These are phyloP conservation scores for Phoebastria nigripes DNA, from an alignment of 2,797 vertebrate species.

Conservation along the genomic window DNA sequence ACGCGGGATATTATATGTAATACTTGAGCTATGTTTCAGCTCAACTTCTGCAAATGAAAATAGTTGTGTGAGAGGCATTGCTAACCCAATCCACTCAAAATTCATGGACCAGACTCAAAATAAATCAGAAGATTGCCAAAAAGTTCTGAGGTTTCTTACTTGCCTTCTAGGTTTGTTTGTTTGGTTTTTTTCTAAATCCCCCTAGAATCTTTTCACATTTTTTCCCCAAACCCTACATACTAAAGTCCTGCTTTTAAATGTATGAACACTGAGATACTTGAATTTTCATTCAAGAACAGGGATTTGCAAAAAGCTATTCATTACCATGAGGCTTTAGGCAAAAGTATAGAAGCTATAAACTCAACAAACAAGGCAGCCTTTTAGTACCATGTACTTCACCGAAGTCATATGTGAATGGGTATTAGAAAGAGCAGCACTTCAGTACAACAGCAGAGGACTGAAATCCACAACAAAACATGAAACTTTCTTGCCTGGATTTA, in stretches of 20 bases:
- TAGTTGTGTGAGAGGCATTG: not conserved
- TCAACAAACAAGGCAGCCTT: not conserved
- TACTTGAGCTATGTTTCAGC: not conserved
- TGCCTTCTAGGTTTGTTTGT: not conserved
- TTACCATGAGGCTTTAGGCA: not conserved
- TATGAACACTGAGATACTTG: not conserved
- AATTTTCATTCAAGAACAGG: not conserved
- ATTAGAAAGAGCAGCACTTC: not conserved
- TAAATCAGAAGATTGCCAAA: not conserved
- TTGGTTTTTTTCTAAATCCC: not conserved
- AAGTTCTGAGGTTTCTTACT: not conserved
- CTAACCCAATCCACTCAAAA: not conserved
- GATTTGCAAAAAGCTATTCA: not conserved
- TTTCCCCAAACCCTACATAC: not conserved
- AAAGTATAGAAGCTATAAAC: not conserved
- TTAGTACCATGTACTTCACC: not conserved
- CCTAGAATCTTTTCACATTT: not conserved
- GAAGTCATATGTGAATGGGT: not conserved
- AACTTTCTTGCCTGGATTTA: not conserved
- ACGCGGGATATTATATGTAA: not conserved
- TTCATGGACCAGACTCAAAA: not conserved
- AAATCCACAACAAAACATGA: not conserved
- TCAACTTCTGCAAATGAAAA: not conserved
- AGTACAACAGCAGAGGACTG: not conserved
- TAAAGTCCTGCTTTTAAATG: not conserved